Conservation (phyloP, 1,140 invertebrate species). For the Neodiprion fabricii region DNA sequence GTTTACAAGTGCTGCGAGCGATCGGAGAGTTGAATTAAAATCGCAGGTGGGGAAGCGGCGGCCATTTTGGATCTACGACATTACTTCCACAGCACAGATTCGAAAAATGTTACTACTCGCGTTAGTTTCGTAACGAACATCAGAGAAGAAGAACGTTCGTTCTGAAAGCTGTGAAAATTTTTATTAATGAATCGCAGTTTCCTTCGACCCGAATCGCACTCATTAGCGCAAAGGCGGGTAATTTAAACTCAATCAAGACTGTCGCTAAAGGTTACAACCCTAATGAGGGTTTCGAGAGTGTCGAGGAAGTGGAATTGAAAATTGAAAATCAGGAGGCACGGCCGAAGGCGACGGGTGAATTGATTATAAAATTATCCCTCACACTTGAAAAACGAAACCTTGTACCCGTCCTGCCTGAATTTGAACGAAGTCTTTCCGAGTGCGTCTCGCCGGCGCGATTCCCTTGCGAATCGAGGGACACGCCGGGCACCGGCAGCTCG, state of each 20-base stretch:
- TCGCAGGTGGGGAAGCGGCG: no score
- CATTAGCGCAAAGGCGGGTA: constrained; percentile 28
- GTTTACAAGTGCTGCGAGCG: no score
- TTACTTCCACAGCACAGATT: no score
- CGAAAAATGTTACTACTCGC: no score
- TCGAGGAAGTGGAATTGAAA: not conserved
- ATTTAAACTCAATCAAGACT: constrained; percentile 24
- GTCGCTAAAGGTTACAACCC: constrained; percentile 8
- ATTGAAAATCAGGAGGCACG: not conserved
- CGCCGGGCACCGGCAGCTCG: not conserved
- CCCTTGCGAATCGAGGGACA: not conserved
- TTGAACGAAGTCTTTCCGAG: not conserved
- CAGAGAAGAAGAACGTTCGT: no score
- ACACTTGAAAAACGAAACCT: no score
- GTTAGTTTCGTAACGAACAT: no score
- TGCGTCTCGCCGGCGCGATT: not conserved
- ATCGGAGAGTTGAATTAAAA: no score
- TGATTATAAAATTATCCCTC: not conserved
- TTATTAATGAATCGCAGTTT: not conserved
- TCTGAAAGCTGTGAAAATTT: not conserved
- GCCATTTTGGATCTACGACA: no score
- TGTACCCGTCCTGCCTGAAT: not conserved
- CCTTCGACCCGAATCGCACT: not conserved
- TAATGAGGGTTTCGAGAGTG: constrained; percentile 2
- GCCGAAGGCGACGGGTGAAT: not conserved